Percentiles rank a stretch among this genome's conserved stretches.
phyloP scores from a whole-genome alignment of 1,140 invertebrate genomes.

The Psix sp. region DNA sequence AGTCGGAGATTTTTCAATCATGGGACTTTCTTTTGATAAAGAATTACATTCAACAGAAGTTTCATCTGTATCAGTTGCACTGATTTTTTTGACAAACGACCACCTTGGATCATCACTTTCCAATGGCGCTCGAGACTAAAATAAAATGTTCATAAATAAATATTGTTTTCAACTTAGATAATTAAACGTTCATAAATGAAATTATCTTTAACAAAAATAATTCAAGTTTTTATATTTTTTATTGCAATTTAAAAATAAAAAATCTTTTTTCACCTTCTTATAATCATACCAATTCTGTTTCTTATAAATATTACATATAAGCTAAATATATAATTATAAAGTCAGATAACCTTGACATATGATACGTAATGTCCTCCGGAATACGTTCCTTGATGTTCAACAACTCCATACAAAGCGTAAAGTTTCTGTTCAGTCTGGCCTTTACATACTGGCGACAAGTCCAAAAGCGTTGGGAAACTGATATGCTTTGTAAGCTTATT shows the following conservation, averaged over 20 bases:
- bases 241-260: too few species aligned
- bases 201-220: too few species aligned
- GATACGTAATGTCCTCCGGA: constrained; percentile 97
- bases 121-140: constrained; percentile 76
- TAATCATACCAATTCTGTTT: too few species aligned
- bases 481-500: constrained; percentile 92
- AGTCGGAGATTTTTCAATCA: constrained; percentile 63
- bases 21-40: constrained; percentile 76
- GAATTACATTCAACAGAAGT: constrained; percentile 63
- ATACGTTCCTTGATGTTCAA: constrained; percentile 94
- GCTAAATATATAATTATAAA: background rate
- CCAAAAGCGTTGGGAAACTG: constrained; percentile 90
- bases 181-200: background rate
- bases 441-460: constrained; percentile 94
- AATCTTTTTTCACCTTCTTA: too few species aligned
- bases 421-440: constrained; percentile 83
- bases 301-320: background rate
- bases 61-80: constrained; percentile 75
- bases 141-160: constrained; percentile 14
- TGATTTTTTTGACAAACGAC: constrained; percentile 81
- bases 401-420: constrained; percentile 95
- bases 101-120: constrained; percentile 80
- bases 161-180: background rate
- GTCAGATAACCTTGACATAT: constrained; percentile 86
- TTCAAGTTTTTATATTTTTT: too few species aligned